Percentiles rank a stretch among this genome's conserved stretches.
phyloP scores from a whole-genome alignment of 2,888 invertebrate genomes.

The Amblyjoppa proteus region DNA sequence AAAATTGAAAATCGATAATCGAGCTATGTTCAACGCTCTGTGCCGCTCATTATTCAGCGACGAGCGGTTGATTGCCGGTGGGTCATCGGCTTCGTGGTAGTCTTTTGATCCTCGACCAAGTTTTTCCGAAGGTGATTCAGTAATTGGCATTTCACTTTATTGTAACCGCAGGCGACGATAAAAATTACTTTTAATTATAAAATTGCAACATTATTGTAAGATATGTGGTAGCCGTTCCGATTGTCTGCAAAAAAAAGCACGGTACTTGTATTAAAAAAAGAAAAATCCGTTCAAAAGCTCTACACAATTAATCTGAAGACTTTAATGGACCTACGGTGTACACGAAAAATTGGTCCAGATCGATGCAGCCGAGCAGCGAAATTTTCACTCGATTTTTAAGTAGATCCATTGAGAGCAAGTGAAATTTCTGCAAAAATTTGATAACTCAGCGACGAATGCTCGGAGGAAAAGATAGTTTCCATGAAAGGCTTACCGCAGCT shows the following conservation, averaged over 20 bases:
- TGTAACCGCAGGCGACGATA: background rate
- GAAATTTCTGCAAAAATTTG: background rate
- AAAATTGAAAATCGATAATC: background rate
- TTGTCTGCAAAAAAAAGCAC: background rate
- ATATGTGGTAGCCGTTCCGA: background rate
- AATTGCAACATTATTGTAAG: constrained; percentile 28
- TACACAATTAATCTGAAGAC: background rate
- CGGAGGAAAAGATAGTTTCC: background rate
- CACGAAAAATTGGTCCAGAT: constrained; percentile 8
- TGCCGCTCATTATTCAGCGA: background rate
- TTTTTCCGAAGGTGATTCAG: too few species aligned
- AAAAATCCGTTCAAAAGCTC: too few species aligned
- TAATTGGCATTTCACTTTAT: background rate
- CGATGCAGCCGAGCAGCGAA: background rate
- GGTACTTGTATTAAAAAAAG: too few species aligned
- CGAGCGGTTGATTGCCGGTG: background rate
- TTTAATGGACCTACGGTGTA: background rate
- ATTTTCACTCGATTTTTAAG: constrained; percentile 7
- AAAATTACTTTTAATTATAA: background rate
- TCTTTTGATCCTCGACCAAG: too few species aligned
- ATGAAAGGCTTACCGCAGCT: background rate
- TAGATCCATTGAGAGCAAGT: constrained; percentile 5
- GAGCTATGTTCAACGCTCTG: background rate
- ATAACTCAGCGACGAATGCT: background rate
- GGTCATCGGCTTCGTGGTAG: too few species aligned